Evolutionary conservation across 2,888 invertebrate genomes (phyloP).

Genomic region (Acronicta psi): DNA sequence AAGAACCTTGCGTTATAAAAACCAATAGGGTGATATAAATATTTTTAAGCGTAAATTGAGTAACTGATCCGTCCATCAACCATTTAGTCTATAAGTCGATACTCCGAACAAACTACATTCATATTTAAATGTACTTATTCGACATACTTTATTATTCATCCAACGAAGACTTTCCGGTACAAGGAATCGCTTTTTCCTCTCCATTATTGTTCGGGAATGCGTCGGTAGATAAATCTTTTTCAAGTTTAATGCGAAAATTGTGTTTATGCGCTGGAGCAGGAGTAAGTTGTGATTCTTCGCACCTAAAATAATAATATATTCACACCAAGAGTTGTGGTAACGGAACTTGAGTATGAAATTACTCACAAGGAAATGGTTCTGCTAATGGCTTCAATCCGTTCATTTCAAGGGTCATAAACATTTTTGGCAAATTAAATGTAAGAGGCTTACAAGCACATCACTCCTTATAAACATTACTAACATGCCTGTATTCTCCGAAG

Average conservation of each 20-base stretch:
- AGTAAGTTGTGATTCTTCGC: conserved; percentile 43
- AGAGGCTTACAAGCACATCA: too few species aligned
- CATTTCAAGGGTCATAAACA: neutral
- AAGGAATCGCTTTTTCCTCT: conserved; percentile 69
- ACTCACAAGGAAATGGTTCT: conserved; percentile 10
- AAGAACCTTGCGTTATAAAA: neutral
- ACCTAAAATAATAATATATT: conserved; percentile 18
- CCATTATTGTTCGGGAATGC: conserved; percentile 66
- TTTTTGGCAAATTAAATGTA: neutral
- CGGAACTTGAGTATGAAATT: neutral
- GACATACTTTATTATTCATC: conserved; percentile 62
- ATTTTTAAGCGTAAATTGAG: conserved; percentile 20
- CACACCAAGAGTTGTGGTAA: conserved; percentile 5
- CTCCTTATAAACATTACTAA: too few species aligned
- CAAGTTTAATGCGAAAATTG: conserved; percentile 73
- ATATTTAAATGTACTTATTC: conserved; percentile 69
- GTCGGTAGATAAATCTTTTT: conserved; percentile 68
- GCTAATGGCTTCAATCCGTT: conserved; percentile 10
- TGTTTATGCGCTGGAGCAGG: conserved; percentile 59
- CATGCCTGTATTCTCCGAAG: too few species aligned
- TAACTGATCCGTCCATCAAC: conserved; percentile 26
- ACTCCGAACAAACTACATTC: conserved; percentile 57
- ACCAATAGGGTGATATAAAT: conserved; percentile 2
- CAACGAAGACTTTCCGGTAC: conserved; percentile 64
- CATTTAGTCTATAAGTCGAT: conserved; percentile 49